Evolutionary conservation across 2,113 vertebrate genomes (phyloP).

Genomic region (Pygoscelis adeliae): DNA sequence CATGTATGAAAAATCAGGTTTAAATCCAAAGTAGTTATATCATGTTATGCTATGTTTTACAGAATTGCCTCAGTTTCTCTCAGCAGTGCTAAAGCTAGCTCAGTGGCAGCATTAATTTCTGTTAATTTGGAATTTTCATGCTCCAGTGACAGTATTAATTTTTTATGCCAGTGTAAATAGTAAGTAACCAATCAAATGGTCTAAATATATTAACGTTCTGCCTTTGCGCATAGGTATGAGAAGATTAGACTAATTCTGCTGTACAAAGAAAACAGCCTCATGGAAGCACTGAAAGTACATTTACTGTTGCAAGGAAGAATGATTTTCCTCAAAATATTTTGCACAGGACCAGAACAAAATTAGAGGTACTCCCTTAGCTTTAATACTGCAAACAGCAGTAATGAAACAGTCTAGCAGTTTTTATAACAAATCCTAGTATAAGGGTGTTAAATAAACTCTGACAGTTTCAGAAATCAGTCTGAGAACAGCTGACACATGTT

Average conservation of each 20-base stretch:
- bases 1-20: conserved; percentile 43
- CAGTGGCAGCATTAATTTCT: conserved; percentile 61
- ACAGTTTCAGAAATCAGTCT: background rate
- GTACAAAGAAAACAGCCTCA: conserved; percentile 46
- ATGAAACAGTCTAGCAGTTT: background rate
- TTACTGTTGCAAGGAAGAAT: conserved; percentile 21
- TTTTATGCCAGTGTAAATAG: conserved; percentile 73
- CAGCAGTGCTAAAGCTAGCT: conserved; percentile 11
- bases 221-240: conserved; percentile 68
- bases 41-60: background rate
- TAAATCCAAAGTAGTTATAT: conserved; percentile 34
- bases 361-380: background rate
- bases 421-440: background rate
- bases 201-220: conserved; percentile 74
- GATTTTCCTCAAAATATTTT: conserved; percentile 19
- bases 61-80: conserved; percentile 69
- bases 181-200: conserved; percentile 73
- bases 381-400: background rate
- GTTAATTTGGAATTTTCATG: conserved; percentile 77
- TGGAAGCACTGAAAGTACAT: background rate
- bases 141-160: conserved; percentile 68
- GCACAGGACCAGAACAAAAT: background rate
- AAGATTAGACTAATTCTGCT: conserved; percentile 70
- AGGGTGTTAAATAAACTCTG: background rate
- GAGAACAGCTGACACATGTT: background rate